These are phyloP conservation scores for Aricia agestis DNA, from an alignment of 1,140 invertebrate species.

Conservation along the genomic window DNA sequence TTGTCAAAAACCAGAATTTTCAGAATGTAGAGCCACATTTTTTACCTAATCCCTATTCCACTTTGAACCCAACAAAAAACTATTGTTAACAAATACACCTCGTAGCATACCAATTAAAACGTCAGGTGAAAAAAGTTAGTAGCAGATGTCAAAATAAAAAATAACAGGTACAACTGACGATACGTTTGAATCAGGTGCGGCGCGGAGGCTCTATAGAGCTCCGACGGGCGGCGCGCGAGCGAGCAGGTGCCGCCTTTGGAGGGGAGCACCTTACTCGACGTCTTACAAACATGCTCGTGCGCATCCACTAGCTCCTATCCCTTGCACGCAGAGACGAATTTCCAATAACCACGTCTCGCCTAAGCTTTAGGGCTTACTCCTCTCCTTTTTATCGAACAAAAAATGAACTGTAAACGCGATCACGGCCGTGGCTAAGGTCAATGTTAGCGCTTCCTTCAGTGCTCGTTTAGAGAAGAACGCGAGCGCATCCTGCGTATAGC, in stretches of 20 bases:
- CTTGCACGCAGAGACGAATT: not conserved
- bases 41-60: not conserved
- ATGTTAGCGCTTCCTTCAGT: slow-evolving; percentile 76
- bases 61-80: slow-evolving; percentile 15
- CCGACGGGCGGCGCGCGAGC: slow-evolving; percentile 63
- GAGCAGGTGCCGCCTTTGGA: slow-evolving; percentile 70
- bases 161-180: slow-evolving; percentile 40
- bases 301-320: slow-evolving; percentile 13
- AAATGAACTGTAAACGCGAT: slow-evolving; percentile 76
- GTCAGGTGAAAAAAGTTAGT: slow-evolving; percentile 32
- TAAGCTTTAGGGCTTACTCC: slow-evolving; percentile 65
- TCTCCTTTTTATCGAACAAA: slow-evolving; percentile 76
- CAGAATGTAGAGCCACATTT: not conserved
- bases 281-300: slow-evolving; percentile 57
- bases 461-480: slow-evolving; percentile 68
- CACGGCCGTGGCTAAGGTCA: slow-evolving; percentile 74
- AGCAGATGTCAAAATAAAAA: slow-evolving; percentile 50
- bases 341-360: not conserved
- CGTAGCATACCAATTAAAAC: slow-evolving; percentile 34
- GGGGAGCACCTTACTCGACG: slow-evolving; percentile 70
- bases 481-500: slow-evolving; percentile 64
- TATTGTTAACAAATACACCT: slow-evolving; percentile 14
- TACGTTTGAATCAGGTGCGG: slow-evolving; percentile 56
- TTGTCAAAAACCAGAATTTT: not conserved
- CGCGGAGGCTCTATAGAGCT: slow-evolving; percentile 47